Conservation (phyloP, 2,113 vertebrate species). For the Meles meles region DNA sequence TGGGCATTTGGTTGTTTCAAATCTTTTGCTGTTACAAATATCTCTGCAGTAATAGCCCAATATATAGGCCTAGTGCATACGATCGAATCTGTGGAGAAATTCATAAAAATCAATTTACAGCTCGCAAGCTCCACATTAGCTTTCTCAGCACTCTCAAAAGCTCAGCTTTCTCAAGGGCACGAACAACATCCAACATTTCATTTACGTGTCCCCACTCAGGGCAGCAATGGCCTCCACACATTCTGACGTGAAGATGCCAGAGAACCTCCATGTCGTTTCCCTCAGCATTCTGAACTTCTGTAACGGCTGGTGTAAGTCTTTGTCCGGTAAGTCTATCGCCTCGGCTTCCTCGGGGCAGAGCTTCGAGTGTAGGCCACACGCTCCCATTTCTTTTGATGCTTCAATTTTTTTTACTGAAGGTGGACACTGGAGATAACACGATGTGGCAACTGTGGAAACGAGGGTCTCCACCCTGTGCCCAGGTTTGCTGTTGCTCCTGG, state of each 20-base stretch:
- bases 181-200: not conserved
- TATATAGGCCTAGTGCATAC: not conserved
- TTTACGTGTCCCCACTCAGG: not conserved
- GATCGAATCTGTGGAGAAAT: not conserved
- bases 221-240: not conserved
- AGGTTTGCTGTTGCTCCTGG: not conserved
- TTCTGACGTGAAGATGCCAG: not conserved
- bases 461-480: not conserved
- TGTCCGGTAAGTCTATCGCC: not conserved
- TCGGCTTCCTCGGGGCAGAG: not conserved
- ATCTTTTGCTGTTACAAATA: not conserved
- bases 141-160: not conserved
- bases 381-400: not conserved
- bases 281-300: not conserved
- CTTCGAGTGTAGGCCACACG: not conserved
- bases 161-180: not conserved
- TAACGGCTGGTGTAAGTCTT: not conserved
- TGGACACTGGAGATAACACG: not conserved
- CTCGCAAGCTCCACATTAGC: not conserved
- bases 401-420: not conserved
- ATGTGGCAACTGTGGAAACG: not conserved
- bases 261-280: not conserved
- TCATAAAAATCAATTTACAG: not conserved
- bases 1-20: not conserved
- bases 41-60: not conserved